These are phyloP conservation scores for Aegithalos caudatus DNA, from an alignment of 2,113 vertebrate species.

Conservation along the genomic window DNA sequence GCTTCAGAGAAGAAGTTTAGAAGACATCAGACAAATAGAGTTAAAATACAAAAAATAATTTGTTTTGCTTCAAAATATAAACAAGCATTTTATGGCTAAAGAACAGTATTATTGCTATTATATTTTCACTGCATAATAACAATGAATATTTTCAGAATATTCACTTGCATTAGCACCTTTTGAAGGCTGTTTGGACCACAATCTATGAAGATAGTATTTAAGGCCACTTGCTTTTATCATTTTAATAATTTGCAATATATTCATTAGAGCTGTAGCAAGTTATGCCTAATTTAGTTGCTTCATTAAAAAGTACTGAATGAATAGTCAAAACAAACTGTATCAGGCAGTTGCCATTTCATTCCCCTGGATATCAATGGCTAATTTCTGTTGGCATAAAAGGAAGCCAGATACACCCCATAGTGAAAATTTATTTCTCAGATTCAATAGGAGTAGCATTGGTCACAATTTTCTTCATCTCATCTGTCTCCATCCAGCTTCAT, in stretches of 20 bases:
- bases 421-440: background rate
- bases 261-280: constrained; percentile 60
- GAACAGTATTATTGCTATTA: background rate
- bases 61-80: background rate
- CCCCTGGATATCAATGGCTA: background rate
- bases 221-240: constrained; percentile 54
- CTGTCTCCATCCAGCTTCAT: constrained; percentile 51
- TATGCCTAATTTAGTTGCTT: constrained; percentile 71
- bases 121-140: background rate
- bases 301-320: constrained; percentile 73
- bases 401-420: background rate
- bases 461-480: constrained; percentile 55
- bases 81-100: background rate
- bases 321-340: constrained; percentile 64
- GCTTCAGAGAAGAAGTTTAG: background rate
- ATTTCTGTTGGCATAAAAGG: background rate
- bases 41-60: background rate
- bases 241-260: constrained; percentile 69
- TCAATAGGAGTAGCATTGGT: background rate
- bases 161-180: constrained; percentile 52
- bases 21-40: background rate
- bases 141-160: constrained; percentile 47
- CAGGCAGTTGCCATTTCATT: background rate
- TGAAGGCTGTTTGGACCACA: constrained; percentile 36
- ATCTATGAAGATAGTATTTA: constrained; percentile 59